Base-by-base conservation (phyloP, 2,797 vertebrate species). In the Anas capensis region DNA sequence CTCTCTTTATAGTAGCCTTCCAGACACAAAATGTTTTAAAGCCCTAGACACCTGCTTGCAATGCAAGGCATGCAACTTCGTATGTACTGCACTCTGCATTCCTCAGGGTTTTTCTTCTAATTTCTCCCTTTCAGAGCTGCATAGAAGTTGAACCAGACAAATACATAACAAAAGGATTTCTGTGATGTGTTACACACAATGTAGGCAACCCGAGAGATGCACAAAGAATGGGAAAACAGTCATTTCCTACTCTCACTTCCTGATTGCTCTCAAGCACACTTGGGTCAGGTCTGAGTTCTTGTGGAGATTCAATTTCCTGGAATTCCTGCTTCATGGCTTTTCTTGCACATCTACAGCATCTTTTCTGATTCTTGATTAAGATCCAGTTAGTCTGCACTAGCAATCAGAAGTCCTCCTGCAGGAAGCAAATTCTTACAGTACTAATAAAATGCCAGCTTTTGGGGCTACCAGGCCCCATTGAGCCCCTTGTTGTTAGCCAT, bases 101-200 rank as follows among this genome's bases (percentile, higher is more conserved):
- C 90, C 36, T 26, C 20, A 3, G 40, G 18, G 24, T 4, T 90
- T 53, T 16, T 64, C 15, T 42, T 79, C 61, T 24, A 40, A 65
- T 46, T 44, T 46, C 18, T 61, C 1, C 8, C 53, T 77, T 82
- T 65, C 33, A 60, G 21, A 49, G 13, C 8, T 0, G 0, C 0
- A 0, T n/a, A 69, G 64, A 21, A 72, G 8, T 61, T 72, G 19
- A 82, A 38, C 24, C 29, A 71, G 20, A 79, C 16, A 87, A 66
- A 36, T 33, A 27, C 49, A 72, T 12, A 53, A 61, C 20, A 26
- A 53, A 24, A 79, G 3, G 3, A 73, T 18, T 77, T 84, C n/a
- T 54, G 20, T 82, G 72, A 27, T 10, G 17, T 6, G 7, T 33
- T 53, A 31, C 8, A 5, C 20, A 27, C 31, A 82, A 12, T 6